Base-by-base conservation (phyloP, 2,888 invertebrate species). In the Phaedon cochleariae region DNA sequence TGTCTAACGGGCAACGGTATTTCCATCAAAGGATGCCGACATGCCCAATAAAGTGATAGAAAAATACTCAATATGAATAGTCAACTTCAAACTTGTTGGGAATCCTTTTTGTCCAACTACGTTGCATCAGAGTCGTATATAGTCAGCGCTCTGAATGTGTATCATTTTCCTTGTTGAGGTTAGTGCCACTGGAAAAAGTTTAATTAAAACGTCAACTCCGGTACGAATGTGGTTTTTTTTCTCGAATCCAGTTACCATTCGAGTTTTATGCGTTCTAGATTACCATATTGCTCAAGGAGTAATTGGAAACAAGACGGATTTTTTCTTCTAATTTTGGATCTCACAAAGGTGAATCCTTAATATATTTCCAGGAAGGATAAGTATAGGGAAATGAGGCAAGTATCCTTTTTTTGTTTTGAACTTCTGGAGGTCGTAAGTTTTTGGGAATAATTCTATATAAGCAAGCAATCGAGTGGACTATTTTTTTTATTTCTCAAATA, bases 61-160 rank as follows among this genome's bases (percentile, higher is more conserved):
- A 70, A 72, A 70, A 72, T 69, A 69, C 67, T 66, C 41, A 68
- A 68, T 71, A 69, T 71, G 69, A 68, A 68, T 69, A 63, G 61
- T 59, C 58, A 69, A 69, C 51, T 41, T 48, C 59, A 10, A n/a
- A 4, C 6, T 41, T 1, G 3, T n/a, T 64, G 17, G 60, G 48
- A 60, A 62, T 61, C 63, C 61, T 53, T 67, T 67, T 70, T 68
- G 26, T 26, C 7, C 4, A 26, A 26, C 7, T 26, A 26, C 7
- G 7, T 62, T 20, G 15, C 60, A 58, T 58, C 37, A 26, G 26
- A 34, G n/a, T 26, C 46, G 17, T 46, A 54, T 31, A 34, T 34
- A 58, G 51, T 31, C 57, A 37, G 45, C 31, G 57, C 26, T 51
- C 46, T 53, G 45, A 60, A 65, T 60, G 17, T 65, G 60, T 65